phyloP scores from a whole-genome alignment of 2,888 invertebrate species.

The Ornithoptera priamus region DNA sequence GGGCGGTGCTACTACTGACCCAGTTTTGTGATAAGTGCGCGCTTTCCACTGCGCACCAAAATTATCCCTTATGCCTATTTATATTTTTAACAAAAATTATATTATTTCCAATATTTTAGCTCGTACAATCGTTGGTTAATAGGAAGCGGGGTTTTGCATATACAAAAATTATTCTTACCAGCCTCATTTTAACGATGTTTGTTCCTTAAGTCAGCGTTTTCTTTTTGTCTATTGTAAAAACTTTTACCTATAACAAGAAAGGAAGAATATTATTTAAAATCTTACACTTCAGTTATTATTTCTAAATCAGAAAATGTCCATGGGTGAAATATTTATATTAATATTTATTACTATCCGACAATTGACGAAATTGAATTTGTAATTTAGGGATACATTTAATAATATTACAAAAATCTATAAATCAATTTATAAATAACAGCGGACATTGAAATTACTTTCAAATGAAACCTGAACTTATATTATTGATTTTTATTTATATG shows the following conservation, averaged over 20 bases:
- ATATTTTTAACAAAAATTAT: constrained; percentile 54
- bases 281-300: background rate
- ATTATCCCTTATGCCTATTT: constrained; percentile 67
- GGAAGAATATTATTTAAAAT: constrained; percentile 24
- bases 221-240: constrained; percentile 45
- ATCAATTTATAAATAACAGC: too few relatives aligned
- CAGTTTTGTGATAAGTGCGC: constrained; percentile 76
- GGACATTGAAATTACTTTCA: too few relatives aligned
- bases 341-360: too few relatives aligned
- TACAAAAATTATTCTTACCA: constrained; percentile 53
- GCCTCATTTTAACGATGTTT: constrained; percentile 64
- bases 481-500: too few relatives aligned
- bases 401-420: too few relatives aligned
- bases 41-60: constrained; percentile 72
- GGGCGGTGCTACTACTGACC: constrained; percentile 79
- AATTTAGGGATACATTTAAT: too few relatives aligned
- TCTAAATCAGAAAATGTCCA: background rate
- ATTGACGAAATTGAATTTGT: too few relatives aligned
- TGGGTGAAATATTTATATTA: too few relatives aligned
- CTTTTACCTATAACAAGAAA: constrained; percentile 59
- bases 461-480: too few relatives aligned
- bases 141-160: background rate
- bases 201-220: constrained; percentile 37
- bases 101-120: constrained; percentile 33
- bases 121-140: background rate